Evolutionary conservation across 1,140 invertebrate genomes (phyloP), one percentile per base, ranked within the genome.

Genomic region (silkworm (Bombyx mori)): DNA sequence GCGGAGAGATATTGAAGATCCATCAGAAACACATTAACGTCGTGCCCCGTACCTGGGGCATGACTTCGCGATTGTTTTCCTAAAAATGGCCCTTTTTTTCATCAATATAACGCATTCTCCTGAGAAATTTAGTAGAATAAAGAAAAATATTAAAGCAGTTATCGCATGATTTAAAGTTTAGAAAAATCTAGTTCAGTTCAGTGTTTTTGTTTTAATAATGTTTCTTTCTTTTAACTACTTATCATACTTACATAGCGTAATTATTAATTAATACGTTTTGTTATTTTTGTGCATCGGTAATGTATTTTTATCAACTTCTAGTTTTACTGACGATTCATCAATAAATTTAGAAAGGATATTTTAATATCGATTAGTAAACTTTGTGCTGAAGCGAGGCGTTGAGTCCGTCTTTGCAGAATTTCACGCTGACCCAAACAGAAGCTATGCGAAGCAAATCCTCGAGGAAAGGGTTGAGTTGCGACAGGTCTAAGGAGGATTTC

Each of bases 1-100:
- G 68, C 60, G 61, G 61, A 66, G 63, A 74, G 75, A 66, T 77
- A 82, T 83, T 71, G 80, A 57, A 79, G 79, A 82, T 73, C 78
- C 78, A 86, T 86, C 76, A 86, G 79, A 84, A 84, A 83, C 62
- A 80, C 81, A 86, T 86, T 86, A 86, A 77, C 75, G 79, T 72
- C 57, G 26, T 55, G 51, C 53, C 43, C 7, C 56, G 66, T 65
- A 62, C 66, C 65, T 57, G 52, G 59, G 57, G 54, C 62, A 66
- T 65, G 65, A 66, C 60, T 75, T 73, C 57, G 54, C 60, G 57
- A 60, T 60, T 63, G 58, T 63, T 63, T 63, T 63, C 44, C 54
- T 48, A 54, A 52, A 56, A 54, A 61, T 47, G 62, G 60, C 44
- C 57, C 49, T 51, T 51, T 26, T 26, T 49, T 49, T 49, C 47